Evolutionary conservation across 2,888 invertebrate species (phyloP).

Genomic region (Tipula unca): DNA sequence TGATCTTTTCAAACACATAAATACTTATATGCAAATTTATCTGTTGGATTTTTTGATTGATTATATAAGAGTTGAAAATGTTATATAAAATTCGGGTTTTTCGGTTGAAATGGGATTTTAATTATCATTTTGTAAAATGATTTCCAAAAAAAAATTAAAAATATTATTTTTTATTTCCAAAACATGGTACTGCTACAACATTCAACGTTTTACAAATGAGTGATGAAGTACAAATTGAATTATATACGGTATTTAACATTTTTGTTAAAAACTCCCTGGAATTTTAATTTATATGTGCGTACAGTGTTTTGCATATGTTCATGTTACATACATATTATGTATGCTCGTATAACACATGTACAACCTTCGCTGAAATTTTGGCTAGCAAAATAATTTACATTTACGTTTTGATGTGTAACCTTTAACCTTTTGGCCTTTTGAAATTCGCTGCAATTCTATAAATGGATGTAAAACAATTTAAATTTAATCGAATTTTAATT

Average conservation of each 20-base stretch:
- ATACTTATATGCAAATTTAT: conserved; percentile 8
- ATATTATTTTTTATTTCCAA: not conserved
- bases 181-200: not conserved
- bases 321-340: not conserved
- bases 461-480: not conserved
- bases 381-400: not conserved
- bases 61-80: not conserved
- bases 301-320: no score
- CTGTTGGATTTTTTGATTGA: not conserved
- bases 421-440: not conserved
- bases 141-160: not conserved
- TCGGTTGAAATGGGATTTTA: conserved; percentile 14
- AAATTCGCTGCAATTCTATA: not conserved
- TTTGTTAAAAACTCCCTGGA: not conserved
- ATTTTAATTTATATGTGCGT: not conserved
- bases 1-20: not conserved
- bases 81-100: not conserved
- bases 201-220: not conserved
- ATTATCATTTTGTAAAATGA: not conserved
- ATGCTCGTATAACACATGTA: not conserved
- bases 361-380: not conserved
- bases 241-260: not conserved
- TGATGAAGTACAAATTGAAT: not conserved
- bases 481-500: not conserved
- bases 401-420: not conserved